A percentile compares a stretch with the other conserved stretches of the same genome.
These are phyloP conservation scores for Fulmarus glacialis DNA, from an alignment of 2,113 vertebrate species.

Conservation along the genomic window DNA sequence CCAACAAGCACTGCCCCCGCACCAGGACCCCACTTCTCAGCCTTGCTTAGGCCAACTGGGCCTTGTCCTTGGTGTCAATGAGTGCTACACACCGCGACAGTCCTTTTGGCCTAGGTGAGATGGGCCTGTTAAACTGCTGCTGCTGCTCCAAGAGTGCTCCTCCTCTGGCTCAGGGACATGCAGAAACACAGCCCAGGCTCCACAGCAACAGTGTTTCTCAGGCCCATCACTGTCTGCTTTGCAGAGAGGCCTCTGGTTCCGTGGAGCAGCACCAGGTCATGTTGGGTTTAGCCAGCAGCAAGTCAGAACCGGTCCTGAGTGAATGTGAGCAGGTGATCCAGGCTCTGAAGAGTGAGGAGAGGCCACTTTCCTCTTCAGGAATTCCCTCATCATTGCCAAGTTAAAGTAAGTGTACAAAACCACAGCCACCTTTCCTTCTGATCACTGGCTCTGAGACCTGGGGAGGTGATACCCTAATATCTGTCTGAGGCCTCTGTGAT, in stretches of 20 bases:
- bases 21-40: too few species aligned
- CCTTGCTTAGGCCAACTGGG: too few species aligned
- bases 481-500: too few species aligned
- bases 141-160: too few species aligned
- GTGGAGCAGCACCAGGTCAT: neutral
- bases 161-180: too few species aligned
- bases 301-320: neutral
- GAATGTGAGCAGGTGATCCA: neutral
- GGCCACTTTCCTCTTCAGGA: neutral
- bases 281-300: neutral
- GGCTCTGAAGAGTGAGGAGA: neutral
- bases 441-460: neutral
- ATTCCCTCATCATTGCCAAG: too few species aligned
- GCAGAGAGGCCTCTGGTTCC: neutral
- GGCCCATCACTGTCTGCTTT: neutral
- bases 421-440: neutral
- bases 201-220: neutral
- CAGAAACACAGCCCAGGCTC: too few species aligned
- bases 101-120: too few species aligned
- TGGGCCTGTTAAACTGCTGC: too few species aligned
- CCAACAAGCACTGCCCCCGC: too few species aligned
- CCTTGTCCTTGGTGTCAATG: too few species aligned
- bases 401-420: neutral
- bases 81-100: too few species aligned
- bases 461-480: neutral